phyloP scores from a whole-genome alignment of 2,113 vertebrate genomes.

The Carassius carassius region DNA sequence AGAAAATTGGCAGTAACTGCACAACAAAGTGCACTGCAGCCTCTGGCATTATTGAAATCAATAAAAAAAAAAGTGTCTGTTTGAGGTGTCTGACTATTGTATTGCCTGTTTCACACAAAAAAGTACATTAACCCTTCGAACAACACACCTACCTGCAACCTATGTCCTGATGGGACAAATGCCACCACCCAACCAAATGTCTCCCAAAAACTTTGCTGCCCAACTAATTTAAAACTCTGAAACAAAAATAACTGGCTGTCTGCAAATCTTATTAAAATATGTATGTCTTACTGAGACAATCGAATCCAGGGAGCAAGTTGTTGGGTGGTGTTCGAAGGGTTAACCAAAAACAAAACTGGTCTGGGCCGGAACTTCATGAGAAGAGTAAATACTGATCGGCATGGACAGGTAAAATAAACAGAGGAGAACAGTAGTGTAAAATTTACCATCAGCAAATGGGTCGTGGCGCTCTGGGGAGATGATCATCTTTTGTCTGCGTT shows the following conservation, averaged over 20 bases:
- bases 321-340: conserved; percentile 76
- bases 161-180: conserved; percentile 62
- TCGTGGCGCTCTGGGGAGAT: conserved; percentile 98
- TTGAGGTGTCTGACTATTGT: conserved; percentile 24
- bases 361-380: conserved; percentile 53
- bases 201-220: conserved; percentile 53
- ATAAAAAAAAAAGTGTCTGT: background rate
- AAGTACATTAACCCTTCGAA: conserved; percentile 77
- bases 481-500: conserved; percentile 94
- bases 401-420: conserved; percentile 41
- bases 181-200: conserved; percentile 66
- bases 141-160: conserved; percentile 72
- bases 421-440: conserved; percentile 43
- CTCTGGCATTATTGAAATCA: background rate
- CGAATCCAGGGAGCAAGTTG: conserved; percentile 71
- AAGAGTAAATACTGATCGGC: conserved; percentile 38
- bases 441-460: conserved; percentile 99
- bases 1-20: background rate
- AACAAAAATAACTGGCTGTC: background rate
- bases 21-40: background rate
- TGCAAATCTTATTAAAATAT: background rate
- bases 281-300: background rate
- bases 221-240: background rate
- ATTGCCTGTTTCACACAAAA: background rate
- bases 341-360: conserved; percentile 62